Percentiles rank a stretch among this genome's conserved stretches.
Conservation (phyloP, 37 sponge, comb jelly and placozoan genomes). For the Cladorhizidae sp. region DNA sequence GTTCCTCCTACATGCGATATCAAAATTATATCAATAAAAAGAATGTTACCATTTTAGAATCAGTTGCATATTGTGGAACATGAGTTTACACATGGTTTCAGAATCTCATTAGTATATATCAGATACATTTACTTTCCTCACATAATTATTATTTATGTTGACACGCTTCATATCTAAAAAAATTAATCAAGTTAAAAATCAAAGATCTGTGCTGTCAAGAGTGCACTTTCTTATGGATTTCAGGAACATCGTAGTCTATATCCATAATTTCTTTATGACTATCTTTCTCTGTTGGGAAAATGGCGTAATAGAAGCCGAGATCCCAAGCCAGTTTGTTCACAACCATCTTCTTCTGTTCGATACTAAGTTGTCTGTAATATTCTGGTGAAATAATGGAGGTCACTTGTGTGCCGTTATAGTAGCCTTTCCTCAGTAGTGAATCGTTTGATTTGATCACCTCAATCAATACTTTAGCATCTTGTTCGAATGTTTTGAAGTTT, state of each 20-base stretch:
- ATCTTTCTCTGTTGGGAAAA: conserved; percentile 14
- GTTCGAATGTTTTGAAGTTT: conserved; percentile 19
- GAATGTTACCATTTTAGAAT: too few relatives aligned
- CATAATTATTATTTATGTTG: too few relatives aligned
- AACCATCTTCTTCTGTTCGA: neutral
- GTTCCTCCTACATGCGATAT: too few relatives aligned
- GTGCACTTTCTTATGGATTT: too few relatives aligned
- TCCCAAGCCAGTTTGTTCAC: conserved; percentile 1
- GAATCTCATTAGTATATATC: too few relatives aligned
- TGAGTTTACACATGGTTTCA: too few relatives aligned
- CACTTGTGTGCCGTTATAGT: neutral
- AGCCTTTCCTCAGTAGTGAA: neutral
- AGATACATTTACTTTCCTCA: too few relatives aligned
- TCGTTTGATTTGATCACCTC: neutral
- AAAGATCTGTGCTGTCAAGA: too few relatives aligned
- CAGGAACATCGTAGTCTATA: conserved; percentile 2
- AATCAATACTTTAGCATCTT: conserved; percentile 29
- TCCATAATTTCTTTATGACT: conserved; percentile 19
- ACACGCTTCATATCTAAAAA: too few relatives aligned
- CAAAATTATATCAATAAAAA: too few relatives aligned
- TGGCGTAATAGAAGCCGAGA: conserved; percentile 13
- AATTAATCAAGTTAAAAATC: too few relatives aligned
- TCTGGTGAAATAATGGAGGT: neutral
- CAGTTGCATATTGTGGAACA: too few relatives aligned
- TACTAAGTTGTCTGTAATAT: neutral